phyloP scores from a whole-genome alignment of 92 coral and sea anemone species.

The Bergia sp. region DNA sequence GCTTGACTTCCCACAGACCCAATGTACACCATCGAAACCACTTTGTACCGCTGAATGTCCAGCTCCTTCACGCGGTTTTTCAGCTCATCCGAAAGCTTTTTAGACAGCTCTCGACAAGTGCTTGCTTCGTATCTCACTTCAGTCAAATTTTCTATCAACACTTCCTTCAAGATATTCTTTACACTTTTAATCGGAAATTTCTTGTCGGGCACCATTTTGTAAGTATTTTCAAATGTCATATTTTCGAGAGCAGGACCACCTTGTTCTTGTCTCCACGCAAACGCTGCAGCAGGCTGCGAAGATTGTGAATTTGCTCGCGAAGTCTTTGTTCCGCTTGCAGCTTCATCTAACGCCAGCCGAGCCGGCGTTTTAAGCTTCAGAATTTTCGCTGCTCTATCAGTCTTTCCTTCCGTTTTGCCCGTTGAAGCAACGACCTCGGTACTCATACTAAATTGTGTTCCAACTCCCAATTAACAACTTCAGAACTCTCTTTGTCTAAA shows the following conservation, averaged over 20 bases:
- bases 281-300: slow-evolving; percentile 49
- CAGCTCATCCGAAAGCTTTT: slow-evolving; percentile 45
- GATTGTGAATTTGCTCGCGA: slow-evolving; percentile 48
- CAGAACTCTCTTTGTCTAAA: background rate
- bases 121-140: slow-evolving; percentile 82
- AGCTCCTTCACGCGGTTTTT: slow-evolving; percentile 77
- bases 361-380: slow-evolving; percentile 58
- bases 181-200: slow-evolving; percentile 81
- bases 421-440: slow-evolving; percentile 18
- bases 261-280: slow-evolving; percentile 66
- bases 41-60: slow-evolving; percentile 84
- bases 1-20: slow-evolving; percentile 88
- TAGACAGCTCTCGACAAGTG: slow-evolving; percentile 87
- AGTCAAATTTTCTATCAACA: slow-evolving; percentile 73
- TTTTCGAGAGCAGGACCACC: slow-evolving; percentile 59
- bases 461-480: background rate
- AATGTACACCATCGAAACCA: slow-evolving; percentile 85
- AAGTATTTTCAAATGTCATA: slow-evolving; percentile 73
- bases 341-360: slow-evolving; percentile 41
- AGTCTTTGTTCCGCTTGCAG: slow-evolving; percentile 29
- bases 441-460: slow-evolving; percentile 47
- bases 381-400: slow-evolving; percentile 71
- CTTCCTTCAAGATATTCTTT: slow-evolving; percentile 71
- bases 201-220: slow-evolving; percentile 74
- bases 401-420: slow-evolving; percentile 46